Base-by-base conservation (phyloP, 1,140 invertebrate species). In the Bombus confusus region DNA sequence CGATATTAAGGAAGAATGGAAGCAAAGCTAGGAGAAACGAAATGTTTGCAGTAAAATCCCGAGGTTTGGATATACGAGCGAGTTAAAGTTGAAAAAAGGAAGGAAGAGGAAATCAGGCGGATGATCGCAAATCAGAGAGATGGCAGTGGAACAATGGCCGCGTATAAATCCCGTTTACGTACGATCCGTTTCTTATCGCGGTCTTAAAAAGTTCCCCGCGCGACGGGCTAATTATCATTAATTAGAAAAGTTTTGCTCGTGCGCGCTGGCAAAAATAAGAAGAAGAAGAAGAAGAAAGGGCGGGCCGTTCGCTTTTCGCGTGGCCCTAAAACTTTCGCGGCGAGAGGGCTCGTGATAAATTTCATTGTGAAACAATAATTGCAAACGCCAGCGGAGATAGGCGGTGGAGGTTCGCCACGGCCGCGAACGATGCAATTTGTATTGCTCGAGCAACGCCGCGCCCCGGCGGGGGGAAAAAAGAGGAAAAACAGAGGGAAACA, bases 201-300 rank as follows among this genome's bases (percentile, higher is more conserved):
- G 91, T 85, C 85, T 92, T 91, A 93, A 95, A 95, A 91, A 93
- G 93, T 86, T 39, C 34, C 78, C 31, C n/a, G 3, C 93, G 92
- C 86, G 9, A 68, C 75, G 83, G 89, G 92, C 93, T 94, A 94
- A 94, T 94, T 95, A 95, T 93, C 94, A 94, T 94, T 95, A 95
- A 94, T 94, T 94, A 94, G 94, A 94, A 94, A 95, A 94, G 93
- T 94, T 95, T 86, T 76, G 75, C 57, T 12, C 59, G 59, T 28
- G n/a, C 22, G 52, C 59, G 66, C 47, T 10, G 62, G 28, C 37
- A 34, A 37, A 31, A 39, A 77, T 25, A 59, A 64, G 34, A 64
- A n/a, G 1, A n/a, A 64, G 34, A 64, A n/a, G 1, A n/a, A 77
- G 57, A 64, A 41, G 75, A 59, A 62, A 39, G 52, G 59, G 34